Conservation (phyloP, 2,888 invertebrate species). For the Machimus rusticus region DNA sequence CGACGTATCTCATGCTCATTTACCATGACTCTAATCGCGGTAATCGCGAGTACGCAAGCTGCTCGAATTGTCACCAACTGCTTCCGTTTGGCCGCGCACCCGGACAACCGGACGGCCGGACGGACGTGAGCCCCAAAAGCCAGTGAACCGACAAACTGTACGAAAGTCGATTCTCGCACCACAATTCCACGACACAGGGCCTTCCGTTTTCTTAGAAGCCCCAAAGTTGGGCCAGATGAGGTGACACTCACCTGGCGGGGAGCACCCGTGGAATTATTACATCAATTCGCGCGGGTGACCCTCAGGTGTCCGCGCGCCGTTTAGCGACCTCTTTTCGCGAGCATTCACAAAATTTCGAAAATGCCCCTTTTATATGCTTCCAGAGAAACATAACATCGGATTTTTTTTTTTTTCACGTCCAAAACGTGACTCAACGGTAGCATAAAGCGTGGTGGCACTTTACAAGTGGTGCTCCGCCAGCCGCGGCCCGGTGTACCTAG, state of each 20-base stretch:
- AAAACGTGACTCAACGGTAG: conserved; percentile 38
- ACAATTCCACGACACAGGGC: not conserved
- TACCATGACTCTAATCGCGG: conserved; percentile 14
- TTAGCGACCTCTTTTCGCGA: not conserved
- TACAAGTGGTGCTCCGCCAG: conserved; percentile 8
- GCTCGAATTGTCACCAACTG: conserved; percentile 28
- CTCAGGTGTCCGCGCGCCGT: not conserved
- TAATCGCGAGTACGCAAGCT: not conserved
- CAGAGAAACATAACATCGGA: not conserved
- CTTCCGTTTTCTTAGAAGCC: not conserved
- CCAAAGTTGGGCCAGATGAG: not conserved
- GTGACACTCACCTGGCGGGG: not conserved
- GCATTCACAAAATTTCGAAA: not conserved
- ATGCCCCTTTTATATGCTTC: not conserved
- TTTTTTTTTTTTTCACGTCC: not conserved
- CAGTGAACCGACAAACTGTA: not conserved
- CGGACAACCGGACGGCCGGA: not conserved
- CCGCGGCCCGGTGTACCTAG: not conserved
- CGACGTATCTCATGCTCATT: conserved; percentile 21
- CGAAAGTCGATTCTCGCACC: not conserved
- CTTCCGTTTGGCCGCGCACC: conserved; percentile 6
- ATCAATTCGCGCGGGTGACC: not conserved
- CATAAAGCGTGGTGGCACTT: conserved; percentile 29
- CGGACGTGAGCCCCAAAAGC: not conserved
- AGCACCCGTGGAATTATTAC: not conserved